Evolutionary conservation across 2,113 vertebrate genomes (phyloP), one percentile per base, ranked within the genome.

Genomic region (Thymallus thymallus): DNA sequence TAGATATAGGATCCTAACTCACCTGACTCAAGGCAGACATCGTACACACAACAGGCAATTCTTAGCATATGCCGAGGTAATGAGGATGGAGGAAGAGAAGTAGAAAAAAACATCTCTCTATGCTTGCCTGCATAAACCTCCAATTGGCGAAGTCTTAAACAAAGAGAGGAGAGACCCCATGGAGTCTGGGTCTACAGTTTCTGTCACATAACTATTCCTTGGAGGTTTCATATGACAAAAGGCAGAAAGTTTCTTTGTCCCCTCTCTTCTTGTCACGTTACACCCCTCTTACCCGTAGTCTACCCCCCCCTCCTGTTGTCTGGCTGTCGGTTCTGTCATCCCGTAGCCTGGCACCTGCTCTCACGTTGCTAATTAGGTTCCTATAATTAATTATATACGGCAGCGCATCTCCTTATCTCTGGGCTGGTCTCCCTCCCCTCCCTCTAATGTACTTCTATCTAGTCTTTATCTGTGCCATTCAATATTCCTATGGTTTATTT

Each of bases 331-430:
- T 88, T 91, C 93, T 94, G 94, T 94, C 94, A 95, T 91, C 91
- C 91, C 92, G 90, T 92, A 94, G 93, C 91, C 87, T 93, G 90
- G 92, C 94, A 94, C 93, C 92, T 95, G 94, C 93, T 94, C 94
- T 95, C 94, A 92, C 93, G 91, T 95, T 94, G 91, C 94, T 95
- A 95, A 96, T 96, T 96, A 96, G 94, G 94, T 92, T 92, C 90
- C 91, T 94, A 94, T 95, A 94, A 94, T 96, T 96, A 95, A 95
- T 94, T 89, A 95, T 94, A 94, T 95, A 91, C 94, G 88, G 90
- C 93, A 90, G 88, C 88, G 86, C 88, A 90, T 92, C 90, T 80
- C 35, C 81, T 93, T 92, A 88, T 88, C 91, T 87, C 85, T 83
- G 82, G 85, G 13, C 48, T 51, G 48, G 48, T 51, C 79, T 87